Base-by-base conservation (phyloP, 2,888 invertebrate genomes). In the Philonicus albiceps region DNA sequence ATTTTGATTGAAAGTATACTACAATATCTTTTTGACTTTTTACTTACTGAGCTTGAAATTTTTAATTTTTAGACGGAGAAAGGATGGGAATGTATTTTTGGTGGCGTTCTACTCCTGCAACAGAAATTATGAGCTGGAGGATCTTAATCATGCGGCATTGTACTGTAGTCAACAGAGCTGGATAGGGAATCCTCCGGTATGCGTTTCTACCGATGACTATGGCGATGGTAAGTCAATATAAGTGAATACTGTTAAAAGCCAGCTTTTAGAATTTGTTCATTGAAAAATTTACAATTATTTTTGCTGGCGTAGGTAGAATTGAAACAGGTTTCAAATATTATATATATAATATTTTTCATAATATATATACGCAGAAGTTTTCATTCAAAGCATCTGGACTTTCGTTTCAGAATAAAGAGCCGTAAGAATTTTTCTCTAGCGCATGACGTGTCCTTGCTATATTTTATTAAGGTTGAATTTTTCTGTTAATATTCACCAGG, bases 171-270 rank as follows among this genome's bases (percentile, higher is more conserved):
- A 92, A 86, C 92, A 92, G 76, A 91, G 91, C 88, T 95, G 95
- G 95, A 90, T 94, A 87, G 95, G 94, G 8, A 92, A 93, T 73
- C 94, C 95, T 74, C 94, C 95, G 27, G 91, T 91, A 85, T 95
- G 95, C 89, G 88, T 91, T 16, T 34, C 86, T 31, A 30, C 84
- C 11, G 87, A 75, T 72, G 87, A 55, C 22, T 73, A 84, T 43
- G 72, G 73, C 6, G 73, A 72, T 43, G 84, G 84, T 84, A 72
- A 43, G 84, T 43, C 19, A 34, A 74, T 19, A 64, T 49, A n/a
- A 19, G n/a, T 5, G n/a, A 0, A 19, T 49, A 49, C 19, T n/a
- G 49, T 49, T 19, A n/a, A 49, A 49, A n/a, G 49, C n/a, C n/a
- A 49, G n/a, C n/a, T 49, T n/a, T 49, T 19, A 49, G n/a, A 19